A percentile compares a stretch with the other conserved stretches of the same genome.
phyloP scores from a whole-genome alignment of 2,113 vertebrate species.

The Hystrix cristata region DNA sequence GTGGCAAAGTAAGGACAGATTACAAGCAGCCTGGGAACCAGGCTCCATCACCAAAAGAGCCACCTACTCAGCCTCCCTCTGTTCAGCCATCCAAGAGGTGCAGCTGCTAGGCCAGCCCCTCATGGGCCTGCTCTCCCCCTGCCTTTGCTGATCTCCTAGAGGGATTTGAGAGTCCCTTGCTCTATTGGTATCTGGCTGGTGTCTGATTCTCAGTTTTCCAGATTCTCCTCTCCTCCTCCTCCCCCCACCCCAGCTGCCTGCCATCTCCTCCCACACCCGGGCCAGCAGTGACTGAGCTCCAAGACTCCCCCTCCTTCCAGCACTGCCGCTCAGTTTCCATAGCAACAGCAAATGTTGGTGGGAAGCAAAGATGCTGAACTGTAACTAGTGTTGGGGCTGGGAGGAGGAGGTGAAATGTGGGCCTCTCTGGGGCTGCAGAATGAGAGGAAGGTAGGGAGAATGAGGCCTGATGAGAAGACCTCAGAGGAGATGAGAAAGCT shows the following conservation, averaged over 20 bases:
- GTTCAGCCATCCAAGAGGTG: constrained; percentile 72
- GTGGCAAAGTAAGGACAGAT: constrained; percentile 86
- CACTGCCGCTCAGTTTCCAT: constrained; percentile 79
- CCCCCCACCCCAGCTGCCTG: constrained; percentile 74
- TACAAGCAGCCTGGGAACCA: constrained; percentile 80
- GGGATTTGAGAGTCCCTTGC: constrained; percentile 39
- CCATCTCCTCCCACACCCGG: constrained; percentile 75
- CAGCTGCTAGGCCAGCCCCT: constrained; percentile 72
- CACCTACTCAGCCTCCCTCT: constrained; percentile 82
- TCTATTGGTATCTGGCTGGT: neutral
- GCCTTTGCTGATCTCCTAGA: neutral
- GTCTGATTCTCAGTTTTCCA: constrained; percentile 55
- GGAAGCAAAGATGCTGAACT: constrained; percentile 82
- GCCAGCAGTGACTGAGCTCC: constrained; percentile 77
- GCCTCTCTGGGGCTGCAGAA: constrained; percentile 67
- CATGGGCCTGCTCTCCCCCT: constrained; percentile 60
- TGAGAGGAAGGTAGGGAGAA: neutral
- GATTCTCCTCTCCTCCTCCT: constrained; percentile 26
- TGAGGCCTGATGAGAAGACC: neutral
- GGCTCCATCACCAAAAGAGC: constrained; percentile 72
- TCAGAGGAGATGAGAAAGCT: neutral
- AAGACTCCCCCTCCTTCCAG: constrained; percentile 79
- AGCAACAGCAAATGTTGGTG: constrained; percentile 83
- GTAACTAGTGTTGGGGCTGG: constrained; percentile 73
- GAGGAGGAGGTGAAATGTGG: constrained; percentile 76